Evolutionary conservation across 2,113 vertebrate genomes (phyloP).

Genomic region (Mohoua ochrocephala): DNA sequence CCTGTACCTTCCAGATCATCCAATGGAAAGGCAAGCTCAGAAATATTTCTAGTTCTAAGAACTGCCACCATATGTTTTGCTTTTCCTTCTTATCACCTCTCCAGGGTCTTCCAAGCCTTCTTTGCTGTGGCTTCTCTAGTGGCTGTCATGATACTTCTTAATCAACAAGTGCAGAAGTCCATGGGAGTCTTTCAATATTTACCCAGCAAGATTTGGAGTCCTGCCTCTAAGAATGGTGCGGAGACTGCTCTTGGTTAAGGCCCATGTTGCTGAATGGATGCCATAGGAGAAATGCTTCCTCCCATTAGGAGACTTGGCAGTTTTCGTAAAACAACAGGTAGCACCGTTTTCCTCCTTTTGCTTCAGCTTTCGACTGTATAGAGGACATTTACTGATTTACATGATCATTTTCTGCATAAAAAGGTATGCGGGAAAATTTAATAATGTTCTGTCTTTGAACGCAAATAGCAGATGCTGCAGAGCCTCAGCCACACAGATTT

Average conservation of each 20-base stretch:
- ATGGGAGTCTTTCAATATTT: neutral
- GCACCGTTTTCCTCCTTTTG: neutral
- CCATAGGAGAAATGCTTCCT: neutral
- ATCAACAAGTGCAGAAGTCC: neutral
- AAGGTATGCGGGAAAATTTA: neutral
- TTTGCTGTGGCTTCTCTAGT: neutral
- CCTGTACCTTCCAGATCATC: neutral
- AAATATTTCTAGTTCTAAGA: neutral
- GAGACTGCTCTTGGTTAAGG: neutral
- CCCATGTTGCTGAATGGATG: neutral
- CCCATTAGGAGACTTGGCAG: neutral
- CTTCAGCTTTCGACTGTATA: neutral
- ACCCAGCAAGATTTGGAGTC: neutral
- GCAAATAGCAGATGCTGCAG: neutral
- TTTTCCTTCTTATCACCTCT: neutral
- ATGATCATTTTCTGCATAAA: neutral
- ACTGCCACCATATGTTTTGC: neutral
- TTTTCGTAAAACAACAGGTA: neutral
- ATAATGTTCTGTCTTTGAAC: neutral
- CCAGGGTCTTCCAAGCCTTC: neutral
- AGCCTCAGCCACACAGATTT: neutral
- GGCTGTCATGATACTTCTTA: neutral
- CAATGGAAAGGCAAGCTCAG: neutral
- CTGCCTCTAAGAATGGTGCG: neutral
- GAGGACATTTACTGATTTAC: neutral